Conservation (phyloP, 2,797 vertebrate species). For the Melanotaenia nigrans region DNA sequence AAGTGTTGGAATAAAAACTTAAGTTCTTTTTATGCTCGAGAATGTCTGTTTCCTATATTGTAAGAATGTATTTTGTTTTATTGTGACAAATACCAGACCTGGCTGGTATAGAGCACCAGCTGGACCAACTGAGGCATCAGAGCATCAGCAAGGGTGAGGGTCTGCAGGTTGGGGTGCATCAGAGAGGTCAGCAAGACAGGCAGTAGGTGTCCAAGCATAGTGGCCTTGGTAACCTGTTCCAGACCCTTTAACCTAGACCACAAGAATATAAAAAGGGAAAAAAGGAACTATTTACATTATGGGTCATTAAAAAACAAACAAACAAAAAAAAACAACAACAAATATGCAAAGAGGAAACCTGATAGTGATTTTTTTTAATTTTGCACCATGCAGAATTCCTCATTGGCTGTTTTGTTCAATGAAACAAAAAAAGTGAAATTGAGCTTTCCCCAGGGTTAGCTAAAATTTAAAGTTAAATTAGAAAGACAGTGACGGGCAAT, state of each 20-base stretch:
- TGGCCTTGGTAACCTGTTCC: constrained; percentile 97
- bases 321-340: neutral
- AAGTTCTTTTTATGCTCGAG: neutral
- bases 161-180: constrained; percentile 98
- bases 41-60: neutral
- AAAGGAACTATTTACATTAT: neutral
- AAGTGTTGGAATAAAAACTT: neutral
- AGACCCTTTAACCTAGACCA: constrained; percentile 91
- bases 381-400: neutral
- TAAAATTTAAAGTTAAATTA: neutral
- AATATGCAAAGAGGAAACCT: neutral
- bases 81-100: constrained; percentile 79
- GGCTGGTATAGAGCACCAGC: constrained; percentile 97
- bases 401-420: neutral
- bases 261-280: neutral
- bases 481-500: neutral
- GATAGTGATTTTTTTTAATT: no score
- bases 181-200: constrained; percentile 95
- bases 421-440: neutral
- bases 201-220: constrained; percentile 96
- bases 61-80: neutral
- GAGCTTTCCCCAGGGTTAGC: neutral
- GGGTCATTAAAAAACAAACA: no score
- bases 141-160: constrained; percentile 93
- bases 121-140: constrained; percentile 98